A percentile compares a stretch with the other conserved stretches of the same genome.
phyloP scores from a whole-genome alignment of 2,888 invertebrate species.

The Rutpela maculata region DNA sequence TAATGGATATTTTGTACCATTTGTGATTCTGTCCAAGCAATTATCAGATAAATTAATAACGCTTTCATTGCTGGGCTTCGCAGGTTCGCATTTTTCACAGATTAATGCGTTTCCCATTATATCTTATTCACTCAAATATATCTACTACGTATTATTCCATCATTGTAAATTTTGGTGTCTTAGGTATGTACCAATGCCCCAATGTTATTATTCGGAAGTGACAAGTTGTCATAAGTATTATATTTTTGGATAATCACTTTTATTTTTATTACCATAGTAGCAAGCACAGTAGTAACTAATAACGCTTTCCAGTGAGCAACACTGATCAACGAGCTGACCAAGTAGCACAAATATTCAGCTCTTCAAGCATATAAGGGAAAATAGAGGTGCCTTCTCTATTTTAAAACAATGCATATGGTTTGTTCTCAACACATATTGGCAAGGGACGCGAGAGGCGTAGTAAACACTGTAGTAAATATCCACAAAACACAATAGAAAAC shows the following conservation, averaged over 20 bases:
- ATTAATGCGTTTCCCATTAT: conserved; percentile 54
- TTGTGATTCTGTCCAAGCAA: conserved; percentile 60
- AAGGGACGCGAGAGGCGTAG: too few relatives aligned
- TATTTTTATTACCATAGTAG: conserved; percentile 12
- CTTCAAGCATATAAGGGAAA: too few relatives aligned
- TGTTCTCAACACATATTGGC: too few relatives aligned
- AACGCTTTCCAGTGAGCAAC: too few relatives aligned
- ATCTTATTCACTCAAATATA: neutral
- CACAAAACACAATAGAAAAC: too few relatives aligned
- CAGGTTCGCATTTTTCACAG: conserved; percentile 40
- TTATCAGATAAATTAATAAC: conserved; percentile 66
- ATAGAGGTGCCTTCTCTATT: too few relatives aligned
- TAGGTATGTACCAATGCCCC: too few relatives aligned
- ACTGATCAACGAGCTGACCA: too few relatives aligned
- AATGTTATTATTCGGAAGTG: conserved; percentile 7
- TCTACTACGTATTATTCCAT: neutral
- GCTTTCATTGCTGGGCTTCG: conserved; percentile 49
- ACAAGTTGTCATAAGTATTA: conserved; percentile 2
- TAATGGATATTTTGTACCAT: conserved; percentile 55
- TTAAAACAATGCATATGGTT: too few relatives aligned
- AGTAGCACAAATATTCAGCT: too few relatives aligned
- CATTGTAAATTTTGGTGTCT: conserved; percentile 28
- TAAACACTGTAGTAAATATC: too few relatives aligned
- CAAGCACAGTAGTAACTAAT: too few relatives aligned
- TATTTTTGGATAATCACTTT: neutral